These are phyloP conservation scores for Asteroscopus sphinx DNA, from an alignment of 2,888 invertebrate species.

Conservation along the genomic window DNA sequence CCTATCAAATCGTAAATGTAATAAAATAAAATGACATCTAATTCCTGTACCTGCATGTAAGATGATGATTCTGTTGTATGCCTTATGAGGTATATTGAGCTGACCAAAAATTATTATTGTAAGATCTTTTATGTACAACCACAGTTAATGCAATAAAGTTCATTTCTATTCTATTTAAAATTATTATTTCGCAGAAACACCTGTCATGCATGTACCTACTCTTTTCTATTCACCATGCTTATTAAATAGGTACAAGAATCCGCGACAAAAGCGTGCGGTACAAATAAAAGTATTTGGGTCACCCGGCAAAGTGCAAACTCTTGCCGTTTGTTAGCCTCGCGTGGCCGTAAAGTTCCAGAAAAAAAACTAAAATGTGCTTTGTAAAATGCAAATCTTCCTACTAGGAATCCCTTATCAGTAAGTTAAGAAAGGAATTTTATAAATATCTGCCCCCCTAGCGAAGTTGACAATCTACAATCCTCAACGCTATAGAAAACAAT, in stretches of 20 bases:
- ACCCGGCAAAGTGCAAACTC: conserved; percentile 47
- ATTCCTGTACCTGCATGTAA: too few species aligned
- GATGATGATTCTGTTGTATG: too few species aligned
- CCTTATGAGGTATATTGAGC: too few species aligned
- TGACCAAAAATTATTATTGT: too few species aligned
- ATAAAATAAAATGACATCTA: too few species aligned
- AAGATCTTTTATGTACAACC: too few species aligned
- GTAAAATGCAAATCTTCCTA: conserved; percentile 11
- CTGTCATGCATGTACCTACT: too few species aligned
- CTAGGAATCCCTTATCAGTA: background rate
- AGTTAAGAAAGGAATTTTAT: background rate
- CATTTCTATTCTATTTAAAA: background rate
- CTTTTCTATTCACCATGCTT: conserved; percentile 5
- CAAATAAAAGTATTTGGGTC: conserved; percentile 56
- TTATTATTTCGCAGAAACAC: background rate
- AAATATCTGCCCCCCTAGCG: background rate
- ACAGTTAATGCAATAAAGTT: too few species aligned
- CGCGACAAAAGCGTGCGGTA: conserved; percentile 40
- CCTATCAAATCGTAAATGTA: too few species aligned
- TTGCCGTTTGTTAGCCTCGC: conserved; percentile 43
- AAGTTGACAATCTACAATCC: too few species aligned
- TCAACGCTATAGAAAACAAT: too few species aligned
- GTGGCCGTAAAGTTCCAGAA: conserved; percentile 25
- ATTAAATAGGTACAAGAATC: conserved; percentile 41
- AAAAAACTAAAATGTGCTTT: conserved; percentile 13